Evolutionary conservation across 1,140 invertebrate species (phyloP), one percentile per base, ranked within the genome.

Genomic region (Drosophila biarmipes): DNA sequence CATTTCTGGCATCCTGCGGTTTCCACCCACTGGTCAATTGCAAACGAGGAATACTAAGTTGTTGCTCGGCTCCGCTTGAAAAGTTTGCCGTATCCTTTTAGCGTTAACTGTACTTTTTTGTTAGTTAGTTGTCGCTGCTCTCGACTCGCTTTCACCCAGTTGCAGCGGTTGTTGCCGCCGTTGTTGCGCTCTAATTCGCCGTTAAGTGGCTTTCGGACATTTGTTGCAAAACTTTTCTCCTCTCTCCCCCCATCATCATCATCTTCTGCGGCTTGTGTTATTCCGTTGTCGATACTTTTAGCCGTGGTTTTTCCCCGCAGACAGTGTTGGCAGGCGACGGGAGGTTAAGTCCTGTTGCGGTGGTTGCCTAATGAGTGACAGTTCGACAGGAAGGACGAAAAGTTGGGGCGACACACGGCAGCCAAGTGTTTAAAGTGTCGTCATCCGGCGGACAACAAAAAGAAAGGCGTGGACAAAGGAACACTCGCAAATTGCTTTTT

Each of bases 151-250:
- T 29, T 49, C 27, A 49, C 64, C 51, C 21, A 37, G 48, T 52
- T 78, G 48, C 46, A 49, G 40, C 34, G 56, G 64, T 67, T 78
- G 31, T 56, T 61, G 61, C 61, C 76, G 40, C 51, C 80, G 77
- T 81, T 63, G 69, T 69, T 86, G 61, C 61, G 81, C 81, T 81
- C 81, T 86, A 86, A 86, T 86, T 87, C 82, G 81, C 82, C 68
- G 82, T 86, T 86, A 86, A 86, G 81, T 86, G 81, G 81, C 81
- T 86, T 86, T 86, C 81, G 82, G 81, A 87, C 82, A 87, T 86
- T 86, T 86, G 81, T 72, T 81, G 81, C 64, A 53, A 87, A 86
- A 86, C 38, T 86, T 86, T 86, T 62, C 45, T 19, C 14, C 49
- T 19, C 14, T 17, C 14, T 6, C 4, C 0, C 15, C 17, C 14